Evolutionary conservation across 2,888 invertebrate genomes (phyloP).

Genomic region (Liodrosophila aerea): DNA sequence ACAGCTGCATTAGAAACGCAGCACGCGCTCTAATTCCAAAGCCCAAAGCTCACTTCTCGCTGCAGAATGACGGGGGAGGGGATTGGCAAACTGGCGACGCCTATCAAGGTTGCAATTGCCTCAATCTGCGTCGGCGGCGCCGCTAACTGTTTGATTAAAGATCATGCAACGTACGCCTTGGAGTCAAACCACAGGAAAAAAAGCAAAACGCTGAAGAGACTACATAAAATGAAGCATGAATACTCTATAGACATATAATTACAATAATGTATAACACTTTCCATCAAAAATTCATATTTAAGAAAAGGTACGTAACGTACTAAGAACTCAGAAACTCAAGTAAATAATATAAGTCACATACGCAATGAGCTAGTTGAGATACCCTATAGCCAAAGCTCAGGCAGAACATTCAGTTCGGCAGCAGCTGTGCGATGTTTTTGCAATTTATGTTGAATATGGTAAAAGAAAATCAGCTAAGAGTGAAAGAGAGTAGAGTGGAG

Average conservation of each 20-base stretch:
- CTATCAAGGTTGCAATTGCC: slow-evolving; percentile 68
- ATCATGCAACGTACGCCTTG: slow-evolving; percentile 39
- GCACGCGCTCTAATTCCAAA: slow-evolving; percentile 45
- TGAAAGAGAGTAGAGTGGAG: slow-evolving; percentile 55
- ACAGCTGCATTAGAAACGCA: slow-evolving; percentile 70
- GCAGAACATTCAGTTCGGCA: slow-evolving; percentile 18
- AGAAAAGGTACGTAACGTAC: neutral
- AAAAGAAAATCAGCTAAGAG: slow-evolving; percentile 56
- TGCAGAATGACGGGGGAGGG: slow-evolving; percentile 3
- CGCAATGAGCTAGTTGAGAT: too few species aligned
- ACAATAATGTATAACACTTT: neutral
- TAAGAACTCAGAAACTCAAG: too few species aligned
- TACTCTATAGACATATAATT: slow-evolving; percentile 9
- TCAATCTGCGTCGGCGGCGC: slow-evolving; percentile 71
- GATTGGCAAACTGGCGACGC: slow-evolving; percentile 36
- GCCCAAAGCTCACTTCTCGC: slow-evolving; percentile 41
- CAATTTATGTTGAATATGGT: slow-evolving; percentile 71
- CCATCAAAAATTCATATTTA: neutral
- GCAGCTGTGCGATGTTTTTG: slow-evolving; percentile 55
- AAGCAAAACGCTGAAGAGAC: slow-evolving; percentile 4
- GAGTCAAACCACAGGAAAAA: slow-evolving; percentile 9
- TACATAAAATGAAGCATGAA: slow-evolving; percentile 4
- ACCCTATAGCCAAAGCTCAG: too few species aligned
- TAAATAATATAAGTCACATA: too few species aligned
- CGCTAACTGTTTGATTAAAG: slow-evolving; percentile 69